Base-by-base conservation (phyloP, 2,888 invertebrate genomes). In the Acronicta psi region DNA sequence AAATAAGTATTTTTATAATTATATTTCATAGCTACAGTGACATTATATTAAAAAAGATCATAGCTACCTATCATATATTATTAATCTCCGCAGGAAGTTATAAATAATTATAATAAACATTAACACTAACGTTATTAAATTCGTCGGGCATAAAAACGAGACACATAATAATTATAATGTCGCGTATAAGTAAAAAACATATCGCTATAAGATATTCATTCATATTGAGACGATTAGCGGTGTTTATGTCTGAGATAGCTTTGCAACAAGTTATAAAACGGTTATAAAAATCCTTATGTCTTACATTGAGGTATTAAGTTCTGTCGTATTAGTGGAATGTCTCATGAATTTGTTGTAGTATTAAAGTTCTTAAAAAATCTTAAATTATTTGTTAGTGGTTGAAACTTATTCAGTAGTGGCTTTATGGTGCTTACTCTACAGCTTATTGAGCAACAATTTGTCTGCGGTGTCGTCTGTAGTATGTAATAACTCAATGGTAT, bases 241-340 rank as follows among this genome's bases (percentile, higher is more conserved):
- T 74, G 55, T 59, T 45, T 66, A 25, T 67, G 63, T 54, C 65
- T 62, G 69, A 63, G 69, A 77, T 69, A 72, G 69, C 71, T 69
- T n/a, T 73, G 70, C 62, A 58, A 74, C 69, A 69, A 68, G 61
- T 69, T 60, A 69, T 80, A 76, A 75, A 79, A 81, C 74, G 66
- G 75, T 71, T 78, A 79, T 80, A 79, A 67, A 77, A 79, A 79
- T 80, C 73, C 63, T 63, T 73, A 69, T 66, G 72, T 75, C 72
- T 75, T 84, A 34, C 34, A 34, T 34, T 34, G 34, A 34, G 34
- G 4, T 34, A 34, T 34, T 34, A 34, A 13, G n/a, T 34, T n/a
- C 34, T 34, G 13, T 34, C 34, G n/a, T 34, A 7, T 2, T 29
- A 29, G 4, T 29, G 29, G 11, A 11, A 29, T 6, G 29, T 29